Conservation (phyloP, 2,888 invertebrate species). For the Sicus ferrugineus region DNA sequence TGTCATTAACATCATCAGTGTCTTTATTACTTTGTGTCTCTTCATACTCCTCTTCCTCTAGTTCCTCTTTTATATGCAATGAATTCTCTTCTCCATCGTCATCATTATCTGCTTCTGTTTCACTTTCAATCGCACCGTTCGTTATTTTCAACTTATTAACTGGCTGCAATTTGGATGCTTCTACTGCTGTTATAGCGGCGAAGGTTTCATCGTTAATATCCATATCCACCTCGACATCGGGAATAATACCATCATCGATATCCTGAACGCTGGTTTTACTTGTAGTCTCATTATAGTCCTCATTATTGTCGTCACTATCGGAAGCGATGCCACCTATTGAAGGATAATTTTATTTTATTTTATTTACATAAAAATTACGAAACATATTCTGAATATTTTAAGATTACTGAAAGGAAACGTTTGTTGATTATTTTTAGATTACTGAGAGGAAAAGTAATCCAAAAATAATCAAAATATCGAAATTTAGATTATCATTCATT, state of each 20-base stretch:
- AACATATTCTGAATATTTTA: too few relatives aligned
- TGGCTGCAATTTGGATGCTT: conserved; percentile 11
- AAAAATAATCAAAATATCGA: too few relatives aligned
- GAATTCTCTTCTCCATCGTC: conserved; percentile 39
- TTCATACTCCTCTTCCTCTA: conserved; percentile 11
- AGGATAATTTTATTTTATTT: not conserved
- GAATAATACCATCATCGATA: conserved; percentile 41
- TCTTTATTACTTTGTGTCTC: conserved; percentile 23
- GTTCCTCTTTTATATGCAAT: conserved; percentile 48
- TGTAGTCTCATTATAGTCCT: conserved; percentile 30
- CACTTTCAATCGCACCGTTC: conserved; percentile 34
- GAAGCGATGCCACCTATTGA: conserved; percentile 41
- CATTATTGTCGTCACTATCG: conserved; percentile 42
- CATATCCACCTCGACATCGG: conserved; percentile 46
- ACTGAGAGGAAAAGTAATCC: too few relatives aligned
- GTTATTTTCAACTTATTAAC: conserved; percentile 45
- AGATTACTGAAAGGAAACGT: too few relatives aligned
- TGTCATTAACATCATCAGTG: not conserved
- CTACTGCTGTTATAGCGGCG: conserved; percentile 35
- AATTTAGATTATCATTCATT: not conserved
- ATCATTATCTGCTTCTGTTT: conserved; percentile 38
- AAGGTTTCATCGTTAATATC: conserved; percentile 47
- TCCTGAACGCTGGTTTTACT: conserved; percentile 26
- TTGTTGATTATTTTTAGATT: too few relatives aligned
- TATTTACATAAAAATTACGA: not conserved